Evolutionary conservation across 2,888 invertebrate species (phyloP).

Genomic region (Belgica antarctica): DNA sequence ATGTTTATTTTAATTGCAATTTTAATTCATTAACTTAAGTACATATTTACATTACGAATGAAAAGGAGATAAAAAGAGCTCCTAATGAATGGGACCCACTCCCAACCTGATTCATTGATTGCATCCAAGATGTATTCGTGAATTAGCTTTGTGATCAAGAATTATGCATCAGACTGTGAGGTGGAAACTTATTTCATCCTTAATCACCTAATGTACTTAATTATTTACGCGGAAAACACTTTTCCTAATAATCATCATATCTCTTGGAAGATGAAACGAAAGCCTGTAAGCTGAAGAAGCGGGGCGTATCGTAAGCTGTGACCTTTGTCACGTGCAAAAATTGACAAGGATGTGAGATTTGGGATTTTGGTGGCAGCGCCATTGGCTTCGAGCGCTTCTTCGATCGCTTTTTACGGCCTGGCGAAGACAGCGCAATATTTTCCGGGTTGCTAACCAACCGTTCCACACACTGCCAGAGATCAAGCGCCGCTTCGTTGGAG

Average conservation of each 20-base stretch:
- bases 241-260: slow-evolving; percentile 23
- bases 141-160: neutral
- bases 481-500: slow-evolving; percentile 63
- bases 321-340: slow-evolving; percentile 72
- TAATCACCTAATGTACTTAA: slow-evolving; percentile 2
- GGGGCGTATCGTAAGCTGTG: slow-evolving; percentile 60
- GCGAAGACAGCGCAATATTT: slow-evolving; percentile 66
- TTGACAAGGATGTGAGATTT: slow-evolving; percentile 73
- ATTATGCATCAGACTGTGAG: slow-evolving; percentile 4
- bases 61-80: neutral
- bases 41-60: neutral
- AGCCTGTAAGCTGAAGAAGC: slow-evolving; percentile 62
- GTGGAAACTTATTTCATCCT: neutral
- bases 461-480: slow-evolving; percentile 63
- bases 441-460: slow-evolving; percentile 66
- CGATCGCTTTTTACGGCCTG: slow-evolving; percentile 56
- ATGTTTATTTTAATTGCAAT: no score
- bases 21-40: neutral
- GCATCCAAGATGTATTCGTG: neutral
- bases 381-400: slow-evolving; percentile 57
- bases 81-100: no score
- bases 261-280: slow-evolving; percentile 50
- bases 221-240: neutral
- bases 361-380: slow-evolving; percentile 64
- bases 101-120: neutral